phyloP scores from a whole-genome alignment of 2,797 vertebrate species.

The Avahi laniger region DNA sequence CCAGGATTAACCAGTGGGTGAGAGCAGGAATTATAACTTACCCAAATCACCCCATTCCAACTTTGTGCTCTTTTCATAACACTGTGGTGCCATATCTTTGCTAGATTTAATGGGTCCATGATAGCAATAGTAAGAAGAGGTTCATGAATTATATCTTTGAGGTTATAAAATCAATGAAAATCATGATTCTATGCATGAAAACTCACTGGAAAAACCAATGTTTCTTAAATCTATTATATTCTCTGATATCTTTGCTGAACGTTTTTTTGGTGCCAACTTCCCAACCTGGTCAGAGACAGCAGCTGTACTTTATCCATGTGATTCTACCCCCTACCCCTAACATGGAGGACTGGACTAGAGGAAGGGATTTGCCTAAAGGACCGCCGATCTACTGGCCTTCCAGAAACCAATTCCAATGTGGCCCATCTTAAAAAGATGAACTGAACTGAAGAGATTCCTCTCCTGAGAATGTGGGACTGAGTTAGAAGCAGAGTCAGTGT shows the following conservation, averaged over 20 bases:
- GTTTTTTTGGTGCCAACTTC: not conserved
- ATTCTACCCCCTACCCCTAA: not conserved
- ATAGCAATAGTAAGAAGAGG: not conserved
- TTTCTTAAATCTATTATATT: not conserved
- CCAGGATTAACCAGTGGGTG: not conserved
- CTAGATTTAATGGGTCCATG: not conserved
- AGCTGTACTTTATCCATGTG: not conserved
- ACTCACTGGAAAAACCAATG: not conserved
- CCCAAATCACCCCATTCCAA: not conserved
- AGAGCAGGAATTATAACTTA: not conserved
- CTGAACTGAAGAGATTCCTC: not conserved
- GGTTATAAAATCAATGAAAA: not conserved
- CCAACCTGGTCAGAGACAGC: not conserved
- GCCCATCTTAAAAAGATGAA: not conserved
- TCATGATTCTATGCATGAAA: not conserved
- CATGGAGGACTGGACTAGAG: not conserved
- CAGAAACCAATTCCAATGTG: not conserved
- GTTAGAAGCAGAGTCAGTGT: not conserved
- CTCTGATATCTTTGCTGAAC: not conserved
- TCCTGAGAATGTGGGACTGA: not conserved
- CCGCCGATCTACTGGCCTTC: not conserved
- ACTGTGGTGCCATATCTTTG: not conserved
- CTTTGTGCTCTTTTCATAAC: not conserved
- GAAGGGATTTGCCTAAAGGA: not conserved
- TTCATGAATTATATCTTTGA: not conserved